phyloP scores from a whole-genome alignment of 2,797 vertebrate species.

The Brachymystax lenok region DNA sequence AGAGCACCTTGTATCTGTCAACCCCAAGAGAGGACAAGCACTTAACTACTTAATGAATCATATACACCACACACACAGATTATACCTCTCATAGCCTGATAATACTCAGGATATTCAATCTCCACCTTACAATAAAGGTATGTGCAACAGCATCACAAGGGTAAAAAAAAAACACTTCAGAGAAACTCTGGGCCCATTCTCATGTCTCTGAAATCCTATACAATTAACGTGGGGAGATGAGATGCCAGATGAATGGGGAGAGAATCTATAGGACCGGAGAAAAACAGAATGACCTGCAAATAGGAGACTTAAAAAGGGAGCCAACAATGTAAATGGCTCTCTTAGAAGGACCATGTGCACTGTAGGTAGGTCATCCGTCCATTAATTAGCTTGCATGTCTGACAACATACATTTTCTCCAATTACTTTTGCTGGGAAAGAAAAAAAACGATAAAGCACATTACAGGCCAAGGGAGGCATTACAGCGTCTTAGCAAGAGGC shows the following conservation, averaged over 20 bases:
- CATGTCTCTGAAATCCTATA: conserved; percentile 20
- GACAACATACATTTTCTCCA: conserved; percentile 40
- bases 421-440: conserved; percentile 34
- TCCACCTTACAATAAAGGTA: conserved; percentile 12
- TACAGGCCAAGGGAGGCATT: conserved; percentile 46
- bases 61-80: not conserved
- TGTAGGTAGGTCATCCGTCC: conserved; percentile 23
- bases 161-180: conserved; percentile 3
- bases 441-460: conserved; percentile 25
- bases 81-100: conserved; percentile 8
- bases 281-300: not conserved
- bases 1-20: conserved; percentile 21
- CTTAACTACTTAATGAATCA: not conserved
- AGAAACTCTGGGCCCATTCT: conserved; percentile 2
- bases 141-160: not conserved
- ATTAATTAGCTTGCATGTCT: conserved; percentile 32
- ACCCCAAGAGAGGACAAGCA: conserved; percentile 15
- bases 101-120: not conserved
- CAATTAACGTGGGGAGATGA: conserved; percentile 14
- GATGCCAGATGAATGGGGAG: conserved; percentile 27
- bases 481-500: conserved; percentile 23
- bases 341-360: not conserved
- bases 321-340: not conserved
- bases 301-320: not conserved
- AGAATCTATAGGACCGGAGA: conserved; percentile 14